Evolutionary conservation across 2,113 vertebrate genomes (phyloP).

Genomic region (Stigmatopora nigra): DNA sequence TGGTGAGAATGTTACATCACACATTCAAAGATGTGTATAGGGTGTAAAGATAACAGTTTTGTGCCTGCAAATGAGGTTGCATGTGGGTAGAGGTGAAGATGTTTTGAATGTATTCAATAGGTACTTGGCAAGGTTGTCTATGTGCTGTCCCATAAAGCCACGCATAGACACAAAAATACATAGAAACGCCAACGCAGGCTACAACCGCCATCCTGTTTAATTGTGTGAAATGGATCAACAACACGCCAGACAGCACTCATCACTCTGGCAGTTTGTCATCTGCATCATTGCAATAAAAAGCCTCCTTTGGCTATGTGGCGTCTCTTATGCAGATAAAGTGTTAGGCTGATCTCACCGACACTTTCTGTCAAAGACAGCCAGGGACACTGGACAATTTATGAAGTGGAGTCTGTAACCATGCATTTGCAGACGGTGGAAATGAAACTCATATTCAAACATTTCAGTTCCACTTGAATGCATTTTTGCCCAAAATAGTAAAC

Average conservation of each 20-base stretch:
- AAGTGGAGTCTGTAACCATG: neutral
- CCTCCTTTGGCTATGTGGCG: conserved; percentile 8
- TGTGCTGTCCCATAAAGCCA: conserved; percentile 9
- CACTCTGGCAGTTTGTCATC: conserved; percentile 16
- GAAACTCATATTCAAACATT: neutral
- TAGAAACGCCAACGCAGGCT: neutral
- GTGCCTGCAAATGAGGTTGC: conserved; percentile 1
- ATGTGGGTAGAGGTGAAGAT: conserved; percentile 8
- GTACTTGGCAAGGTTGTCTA: conserved; percentile 33
- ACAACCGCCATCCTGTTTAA: conserved; percentile 11
- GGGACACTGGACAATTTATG: neutral
- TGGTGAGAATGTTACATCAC: neutral
- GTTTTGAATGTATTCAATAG: conserved; percentile 28
- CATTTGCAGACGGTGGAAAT: neutral
- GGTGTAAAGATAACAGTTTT: neutral
- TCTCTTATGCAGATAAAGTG: conserved; percentile 8
- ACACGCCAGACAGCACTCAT: conserved; percentile 19
- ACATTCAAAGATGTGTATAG: conserved; percentile 3
- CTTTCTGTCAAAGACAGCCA: conserved; percentile 3
- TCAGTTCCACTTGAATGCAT: neutral
- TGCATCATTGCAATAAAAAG: conserved; percentile 17
- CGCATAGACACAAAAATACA: neutral
- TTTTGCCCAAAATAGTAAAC: neutral
- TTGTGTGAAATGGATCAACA: conserved; percentile 30
- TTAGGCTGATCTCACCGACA: neutral